Evolutionary conservation across 2,888 invertebrate species (phyloP), one percentile per base, ranked within the genome.

Genomic region (Eristalis intricaria): DNA sequence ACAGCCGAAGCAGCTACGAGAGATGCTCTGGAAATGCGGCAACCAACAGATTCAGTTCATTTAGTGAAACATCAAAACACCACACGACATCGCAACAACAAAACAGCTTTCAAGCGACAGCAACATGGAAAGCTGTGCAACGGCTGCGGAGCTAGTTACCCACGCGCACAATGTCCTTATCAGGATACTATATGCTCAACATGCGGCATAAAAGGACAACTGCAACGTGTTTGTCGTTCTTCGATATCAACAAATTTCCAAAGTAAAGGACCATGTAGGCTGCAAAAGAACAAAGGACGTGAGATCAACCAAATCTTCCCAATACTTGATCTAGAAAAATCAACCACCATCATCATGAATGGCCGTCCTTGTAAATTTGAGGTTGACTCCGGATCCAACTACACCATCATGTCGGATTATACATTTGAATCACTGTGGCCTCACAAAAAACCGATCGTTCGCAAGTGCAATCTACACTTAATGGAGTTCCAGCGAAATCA

Each of bases 321-420:
- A 4, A 26, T 26, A 26, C 26, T 2, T 26, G 26, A 26, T 26
- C 26, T 26, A 3, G 83, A 83, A 22, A 84, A 74, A 40, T 68
- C 68, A 2, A 60, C 73, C 11, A 64, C 69, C 5, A 40, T 77
- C 43, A 11, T 40, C 29, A 84, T 88, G 23, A 88, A 84, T 23
- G 66, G 70, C 7, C 22, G 11, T 32, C 35, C n/a, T 8, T 83
- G 86, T 40, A 35, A 35, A 5, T 83, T 80, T 19, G 73, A 73
- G 69, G 68, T 80, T 8, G 76, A 87, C 56, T 80, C 76, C 11
- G 83, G 83, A 11, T 82, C 73, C 10, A 38, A 60, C 26, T 58
- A 64, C 1, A 87, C 79, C 23, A 71, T 83, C n/a, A 80, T 84
- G 73, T 70, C 50, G 40, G 65, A 78, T 40, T 10, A n/a, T 22